Evolutionary conservation across 2,888 invertebrate species (phyloP).

Genomic region (Mythimna impura): DNA sequence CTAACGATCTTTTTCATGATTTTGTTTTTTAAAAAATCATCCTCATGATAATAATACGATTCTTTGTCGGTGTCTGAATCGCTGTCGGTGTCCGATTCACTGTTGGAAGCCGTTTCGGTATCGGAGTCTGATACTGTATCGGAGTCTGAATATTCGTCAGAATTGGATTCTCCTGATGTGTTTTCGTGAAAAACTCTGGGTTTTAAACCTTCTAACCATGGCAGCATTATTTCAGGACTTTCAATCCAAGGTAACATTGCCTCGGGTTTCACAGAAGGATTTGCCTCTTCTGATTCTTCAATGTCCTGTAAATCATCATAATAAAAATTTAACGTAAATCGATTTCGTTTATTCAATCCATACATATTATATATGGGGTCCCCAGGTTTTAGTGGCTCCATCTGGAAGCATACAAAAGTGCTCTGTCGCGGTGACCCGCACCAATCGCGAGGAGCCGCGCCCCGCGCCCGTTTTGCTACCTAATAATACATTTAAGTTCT

Average conservation of each 20-base stretch:
- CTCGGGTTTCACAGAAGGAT: not conserved
- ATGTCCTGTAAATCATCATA: constrained; percentile 22
- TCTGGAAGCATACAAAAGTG: too few relatives aligned
- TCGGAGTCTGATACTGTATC: constrained; percentile 24
- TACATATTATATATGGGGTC: too few relatives aligned
- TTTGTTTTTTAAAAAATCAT: constrained; percentile 21
- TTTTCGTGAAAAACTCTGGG: constrained; percentile 12
- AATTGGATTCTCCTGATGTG: constrained; percentile 45
- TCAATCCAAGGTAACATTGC: constrained; percentile 15
- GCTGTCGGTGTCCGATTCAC: not conserved
- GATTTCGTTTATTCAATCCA: not conserved
- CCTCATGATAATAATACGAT: constrained; percentile 38
- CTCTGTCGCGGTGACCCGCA: too few relatives aligned
- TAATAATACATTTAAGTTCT: too few relatives aligned
- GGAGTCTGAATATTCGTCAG: constrained; percentile 34
- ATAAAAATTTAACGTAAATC: not conserved
- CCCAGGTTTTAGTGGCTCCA: too few relatives aligned
- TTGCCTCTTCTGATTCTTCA: constrained; percentile 5
- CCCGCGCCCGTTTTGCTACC: too few relatives aligned
- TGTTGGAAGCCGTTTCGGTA: constrained; percentile 21
- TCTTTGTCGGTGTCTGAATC: constrained; percentile 26
- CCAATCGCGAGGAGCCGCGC: too few relatives aligned
- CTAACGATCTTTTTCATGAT: not conserved
- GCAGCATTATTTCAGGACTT: constrained; percentile 21
- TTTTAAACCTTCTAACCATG: constrained; percentile 4